Conservation (phyloP, 2,113 vertebrate genomes). For the Eretmochelys imbricata region DNA sequence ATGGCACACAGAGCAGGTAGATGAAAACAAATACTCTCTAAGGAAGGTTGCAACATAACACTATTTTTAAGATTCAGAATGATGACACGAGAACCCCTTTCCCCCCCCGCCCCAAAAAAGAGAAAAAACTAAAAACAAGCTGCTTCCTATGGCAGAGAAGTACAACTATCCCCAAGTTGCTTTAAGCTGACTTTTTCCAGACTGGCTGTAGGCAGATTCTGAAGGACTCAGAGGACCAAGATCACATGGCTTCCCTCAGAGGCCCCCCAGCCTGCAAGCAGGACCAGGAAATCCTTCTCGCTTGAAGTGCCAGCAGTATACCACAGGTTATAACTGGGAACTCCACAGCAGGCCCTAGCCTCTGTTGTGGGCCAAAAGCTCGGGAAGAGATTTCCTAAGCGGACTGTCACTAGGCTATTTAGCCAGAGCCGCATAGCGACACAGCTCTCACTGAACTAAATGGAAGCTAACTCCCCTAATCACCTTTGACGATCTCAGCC, state of each 20-base stretch:
- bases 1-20: neutral
- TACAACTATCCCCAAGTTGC: neutral
- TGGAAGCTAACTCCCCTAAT: neutral
- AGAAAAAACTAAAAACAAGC: neutral
- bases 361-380: neutral
- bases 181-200: neutral
- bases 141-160: too few species aligned
- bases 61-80: neutral
- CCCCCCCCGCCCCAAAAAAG: neutral
- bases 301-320: too few species aligned
- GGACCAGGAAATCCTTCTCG: too few species aligned
- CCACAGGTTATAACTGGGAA: too few species aligned
- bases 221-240: too few species aligned
- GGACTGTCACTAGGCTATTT: neutral
- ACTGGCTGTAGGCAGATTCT: too few species aligned
- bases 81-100: neutral
- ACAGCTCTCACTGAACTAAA: neutral
- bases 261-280: too few species aligned
- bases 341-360: neutral
- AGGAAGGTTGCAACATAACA: neutral
- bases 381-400: neutral
- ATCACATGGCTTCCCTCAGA: too few species aligned
- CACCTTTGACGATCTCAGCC: neutral
- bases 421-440: neutral
- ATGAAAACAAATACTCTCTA: neutral